These are phyloP conservation scores for Parazoanthus atlanticus DNA, from an alignment of 92 coral and sea anemone species.

Conservation along the genomic window DNA sequence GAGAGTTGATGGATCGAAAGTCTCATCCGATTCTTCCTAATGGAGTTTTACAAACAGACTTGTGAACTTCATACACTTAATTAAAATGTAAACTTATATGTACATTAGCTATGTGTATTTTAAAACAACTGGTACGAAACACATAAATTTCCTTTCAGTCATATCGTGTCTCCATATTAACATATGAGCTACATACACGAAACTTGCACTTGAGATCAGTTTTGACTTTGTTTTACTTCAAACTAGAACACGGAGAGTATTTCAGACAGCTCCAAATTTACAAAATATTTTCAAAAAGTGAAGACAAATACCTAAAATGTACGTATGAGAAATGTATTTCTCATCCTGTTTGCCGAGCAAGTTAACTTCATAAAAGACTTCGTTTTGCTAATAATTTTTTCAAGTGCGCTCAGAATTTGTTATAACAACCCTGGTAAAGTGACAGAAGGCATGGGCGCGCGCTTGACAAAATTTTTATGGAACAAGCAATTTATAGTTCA, in stretches of 20 bases:
- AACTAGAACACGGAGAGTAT: not conserved
- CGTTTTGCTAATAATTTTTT: not conserved
- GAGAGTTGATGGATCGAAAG: slow-evolving; percentile 78
- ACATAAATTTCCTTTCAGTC: not conserved
- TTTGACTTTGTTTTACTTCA: too few relatives aligned
- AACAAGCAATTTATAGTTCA: not conserved
- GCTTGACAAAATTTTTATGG: not conserved
- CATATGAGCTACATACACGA: too few relatives aligned
- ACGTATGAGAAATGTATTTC: not conserved
- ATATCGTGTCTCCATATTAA: not conserved
- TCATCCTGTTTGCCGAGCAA: not conserved
- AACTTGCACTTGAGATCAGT: too few relatives aligned
- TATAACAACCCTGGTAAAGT: too few relatives aligned
- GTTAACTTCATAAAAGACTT: not conserved
- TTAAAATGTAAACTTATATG: not conserved
- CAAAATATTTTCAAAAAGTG: not conserved
- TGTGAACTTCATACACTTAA: not conserved
- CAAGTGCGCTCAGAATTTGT: not conserved
- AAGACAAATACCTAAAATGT: not conserved
- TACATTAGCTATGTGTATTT: not conserved
- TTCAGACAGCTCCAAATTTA: not conserved
- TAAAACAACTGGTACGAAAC: not conserved
- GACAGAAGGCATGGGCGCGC: too few relatives aligned
- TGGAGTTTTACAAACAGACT: not conserved
- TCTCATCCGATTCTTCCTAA: slow-evolving; percentile 77